These are phyloP conservation scores for Danio albolineatus DNA, from an alignment of 2,797 vertebrate genomes.

Conservation along the genomic window DNA sequence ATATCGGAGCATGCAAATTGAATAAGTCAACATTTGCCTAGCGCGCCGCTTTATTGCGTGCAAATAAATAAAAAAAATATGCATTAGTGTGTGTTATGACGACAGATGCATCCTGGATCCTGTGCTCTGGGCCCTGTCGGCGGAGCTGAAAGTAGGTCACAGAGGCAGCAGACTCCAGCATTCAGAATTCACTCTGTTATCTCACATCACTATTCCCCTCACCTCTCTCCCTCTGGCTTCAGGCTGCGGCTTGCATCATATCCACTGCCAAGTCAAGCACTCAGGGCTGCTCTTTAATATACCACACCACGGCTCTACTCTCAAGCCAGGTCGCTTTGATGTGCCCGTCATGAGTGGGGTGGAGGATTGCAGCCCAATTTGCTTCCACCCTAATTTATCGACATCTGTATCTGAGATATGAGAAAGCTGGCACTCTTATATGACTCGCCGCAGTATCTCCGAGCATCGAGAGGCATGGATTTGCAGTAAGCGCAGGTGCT, in stretches of 20 bases:
- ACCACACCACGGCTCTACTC: slow-evolving; percentile 22
- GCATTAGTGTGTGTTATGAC: slow-evolving; percentile 15
- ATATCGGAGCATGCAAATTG: background rate
- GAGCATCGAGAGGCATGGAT: background rate
- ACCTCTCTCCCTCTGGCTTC: slow-evolving; percentile 54
- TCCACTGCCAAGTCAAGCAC: slow-evolving; percentile 46
- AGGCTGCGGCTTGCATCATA: slow-evolving; percentile 49
- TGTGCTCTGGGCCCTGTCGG: slow-evolving; percentile 32
- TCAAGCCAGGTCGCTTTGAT: slow-evolving; percentile 41
- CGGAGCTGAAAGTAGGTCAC: slow-evolving; percentile 56
- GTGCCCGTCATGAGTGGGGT: slow-evolving; percentile 12
- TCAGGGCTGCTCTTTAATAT: slow-evolving; percentile 41
- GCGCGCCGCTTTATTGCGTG: background rate
- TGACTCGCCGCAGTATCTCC: background rate
- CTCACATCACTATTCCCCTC: slow-evolving; percentile 58
- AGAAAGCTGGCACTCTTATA: background rate
- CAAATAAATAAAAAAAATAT: background rate
- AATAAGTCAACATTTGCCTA: slow-evolving; percentile 13
- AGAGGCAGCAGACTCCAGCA: slow-evolving; percentile 51
- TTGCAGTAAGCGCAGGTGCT: slow-evolving; percentile 26
- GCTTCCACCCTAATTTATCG: slow-evolving; percentile 43
- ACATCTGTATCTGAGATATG: slow-evolving; percentile 37
- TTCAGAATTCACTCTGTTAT: slow-evolving; percentile 52
- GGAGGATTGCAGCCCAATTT: slow-evolving; percentile 15
- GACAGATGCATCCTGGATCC: slow-evolving; percentile 53